These are phyloP conservation scores for Ctenicera cuprea DNA, from an alignment of 2,888 invertebrate species.

Conservation along the genomic window DNA sequence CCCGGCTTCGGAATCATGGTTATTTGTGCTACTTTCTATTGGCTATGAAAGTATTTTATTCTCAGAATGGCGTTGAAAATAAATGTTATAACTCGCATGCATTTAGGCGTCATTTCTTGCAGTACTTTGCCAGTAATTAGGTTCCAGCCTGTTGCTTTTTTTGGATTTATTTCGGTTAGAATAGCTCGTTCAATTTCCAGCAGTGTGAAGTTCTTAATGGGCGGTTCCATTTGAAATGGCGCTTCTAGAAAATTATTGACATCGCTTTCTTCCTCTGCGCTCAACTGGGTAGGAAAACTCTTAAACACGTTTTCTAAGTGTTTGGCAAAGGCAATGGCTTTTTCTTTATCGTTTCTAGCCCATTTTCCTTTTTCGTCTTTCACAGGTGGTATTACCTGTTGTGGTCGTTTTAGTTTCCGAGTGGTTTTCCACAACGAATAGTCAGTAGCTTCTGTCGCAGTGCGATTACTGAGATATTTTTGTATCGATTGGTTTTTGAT, in stretches of 20 bases:
- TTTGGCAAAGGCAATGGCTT: conserved; percentile 21
- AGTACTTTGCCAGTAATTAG: conserved; percentile 14
- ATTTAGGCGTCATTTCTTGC: conserved; percentile 2
- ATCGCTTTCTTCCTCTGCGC: conserved; percentile 5
- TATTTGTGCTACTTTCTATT: conserved; percentile 9
- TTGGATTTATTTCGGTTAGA: conserved; percentile 12
- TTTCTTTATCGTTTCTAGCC: conserved; percentile 31
- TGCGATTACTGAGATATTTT: conserved; percentile 28
- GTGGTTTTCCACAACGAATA: conserved; percentile 30
- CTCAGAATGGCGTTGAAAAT: conserved; percentile 6
- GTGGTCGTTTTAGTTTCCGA: conserved; percentile 27
- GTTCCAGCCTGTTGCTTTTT: conserved; percentile 1
- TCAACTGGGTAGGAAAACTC: not conserved
- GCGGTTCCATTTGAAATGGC: conserved; percentile 14
- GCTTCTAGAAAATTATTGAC: not conserved
- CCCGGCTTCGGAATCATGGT: conserved; percentile 12
- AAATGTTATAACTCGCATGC: too few species aligned
- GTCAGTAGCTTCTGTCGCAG: conserved; percentile 33
- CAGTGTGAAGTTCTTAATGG: too few species aligned
- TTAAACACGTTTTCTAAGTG: conserved; percentile 20
- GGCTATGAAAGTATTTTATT: conserved; percentile 13
- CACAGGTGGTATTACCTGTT: conserved; percentile 6
- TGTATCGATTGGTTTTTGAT: conserved; percentile 27
- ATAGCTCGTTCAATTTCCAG: conserved; percentile 20
- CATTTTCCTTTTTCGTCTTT: conserved; percentile 20